A percentile compares a stretch with the other conserved stretches of the same genome.
Evolutionary conservation across 2,797 vertebrate genomes (phyloP).

Genomic region (Periophthalmus magnuspinnatus): DNA sequence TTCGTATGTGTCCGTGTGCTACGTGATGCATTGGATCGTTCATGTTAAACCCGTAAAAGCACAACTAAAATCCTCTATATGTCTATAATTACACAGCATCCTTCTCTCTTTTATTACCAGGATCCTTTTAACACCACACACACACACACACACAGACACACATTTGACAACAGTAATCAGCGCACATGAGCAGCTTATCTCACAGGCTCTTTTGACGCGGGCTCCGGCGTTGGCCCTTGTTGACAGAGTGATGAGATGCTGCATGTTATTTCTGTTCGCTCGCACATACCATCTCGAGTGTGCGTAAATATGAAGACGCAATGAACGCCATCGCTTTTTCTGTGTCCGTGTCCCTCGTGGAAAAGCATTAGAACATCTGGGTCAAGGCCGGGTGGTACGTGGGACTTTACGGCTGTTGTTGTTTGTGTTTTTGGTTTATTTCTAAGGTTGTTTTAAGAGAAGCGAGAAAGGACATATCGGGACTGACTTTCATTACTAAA

Average conservation of each 20-base stretch:
- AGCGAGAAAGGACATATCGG: constrained; percentile 7
- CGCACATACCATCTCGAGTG: constrained; percentile 19
- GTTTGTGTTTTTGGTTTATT: constrained; percentile 33
- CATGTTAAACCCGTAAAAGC: constrained; percentile 55
- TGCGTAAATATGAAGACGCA: constrained; percentile 56
- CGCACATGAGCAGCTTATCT: constrained; percentile 64
- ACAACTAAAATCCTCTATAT: constrained; percentile 41
- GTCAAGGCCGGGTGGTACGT: constrained; percentile 45
- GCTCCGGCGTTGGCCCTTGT: constrained; percentile 32
- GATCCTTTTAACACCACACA: constrained; percentile 55
- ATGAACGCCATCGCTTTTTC: constrained; percentile 46
- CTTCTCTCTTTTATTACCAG: constrained; percentile 64
- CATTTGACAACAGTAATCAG: constrained; percentile 39
- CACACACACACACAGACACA: not conserved
- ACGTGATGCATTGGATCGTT: constrained; percentile 15
- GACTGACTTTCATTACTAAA: not conserved
- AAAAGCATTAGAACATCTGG: constrained; percentile 57
- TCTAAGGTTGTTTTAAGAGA: constrained; percentile 19
- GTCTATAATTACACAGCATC: constrained; percentile 60
- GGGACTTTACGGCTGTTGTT: constrained; percentile 34
- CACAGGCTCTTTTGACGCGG: constrained; percentile 54
- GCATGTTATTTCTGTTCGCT: constrained; percentile 62
- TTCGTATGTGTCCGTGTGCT: not conserved
- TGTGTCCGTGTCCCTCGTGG: constrained; percentile 44
- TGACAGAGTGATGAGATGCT: constrained; percentile 61